These are phyloP conservation scores for Hemibates koningsi DNA, from an alignment of 2,113 vertebrate genomes.

Conservation along the genomic window DNA sequence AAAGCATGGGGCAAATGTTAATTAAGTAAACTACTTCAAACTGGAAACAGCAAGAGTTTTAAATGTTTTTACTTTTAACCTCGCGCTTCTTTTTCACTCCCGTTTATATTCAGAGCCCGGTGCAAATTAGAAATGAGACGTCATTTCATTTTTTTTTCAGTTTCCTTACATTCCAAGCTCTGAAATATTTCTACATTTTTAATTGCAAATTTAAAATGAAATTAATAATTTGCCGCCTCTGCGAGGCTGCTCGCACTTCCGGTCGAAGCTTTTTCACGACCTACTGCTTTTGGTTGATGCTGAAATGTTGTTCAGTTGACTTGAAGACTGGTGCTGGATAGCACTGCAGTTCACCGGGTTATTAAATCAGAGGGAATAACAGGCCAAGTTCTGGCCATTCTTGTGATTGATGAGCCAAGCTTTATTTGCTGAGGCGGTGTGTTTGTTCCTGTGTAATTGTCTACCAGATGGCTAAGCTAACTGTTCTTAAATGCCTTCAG, in stretches of 20 bases:
- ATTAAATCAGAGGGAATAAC: slow-evolving; percentile 72
- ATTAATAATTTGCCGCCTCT: background rate
- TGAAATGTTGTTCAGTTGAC: slow-evolving; percentile 10
- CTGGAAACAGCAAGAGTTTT: slow-evolving; percentile 79
- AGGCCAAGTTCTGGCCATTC: slow-evolving; percentile 72
- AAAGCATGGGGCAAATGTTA: slow-evolving; percentile 97
- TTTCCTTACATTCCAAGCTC: background rate
- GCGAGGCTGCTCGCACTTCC: background rate
- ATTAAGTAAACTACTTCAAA: slow-evolving; percentile 97
- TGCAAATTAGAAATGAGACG: slow-evolving; percentile 6
- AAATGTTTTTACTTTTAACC: slow-evolving; percentile 57
- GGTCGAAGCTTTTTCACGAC: background rate
- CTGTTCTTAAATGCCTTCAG: slow-evolving; percentile 76
- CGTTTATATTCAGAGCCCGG: background rate
- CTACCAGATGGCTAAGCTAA: slow-evolving; percentile 81
- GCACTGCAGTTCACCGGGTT: slow-evolving; percentile 65
- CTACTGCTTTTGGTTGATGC: background rate
- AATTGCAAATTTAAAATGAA: background rate
- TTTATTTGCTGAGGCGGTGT: slow-evolving; percentile 79
- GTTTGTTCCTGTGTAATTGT: slow-evolving; percentile 80
- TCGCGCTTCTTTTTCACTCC: background rate
- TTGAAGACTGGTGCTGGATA: slow-evolving; percentile 22
- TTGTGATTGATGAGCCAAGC: slow-evolving; percentile 77
- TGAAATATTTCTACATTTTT: background rate
- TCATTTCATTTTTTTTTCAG: background rate